Evolutionary conservation across 2,888 invertebrate genomes (phyloP), one percentile per base, ranked within the genome.

Genomic region (Willowsia nigromaculata): DNA sequence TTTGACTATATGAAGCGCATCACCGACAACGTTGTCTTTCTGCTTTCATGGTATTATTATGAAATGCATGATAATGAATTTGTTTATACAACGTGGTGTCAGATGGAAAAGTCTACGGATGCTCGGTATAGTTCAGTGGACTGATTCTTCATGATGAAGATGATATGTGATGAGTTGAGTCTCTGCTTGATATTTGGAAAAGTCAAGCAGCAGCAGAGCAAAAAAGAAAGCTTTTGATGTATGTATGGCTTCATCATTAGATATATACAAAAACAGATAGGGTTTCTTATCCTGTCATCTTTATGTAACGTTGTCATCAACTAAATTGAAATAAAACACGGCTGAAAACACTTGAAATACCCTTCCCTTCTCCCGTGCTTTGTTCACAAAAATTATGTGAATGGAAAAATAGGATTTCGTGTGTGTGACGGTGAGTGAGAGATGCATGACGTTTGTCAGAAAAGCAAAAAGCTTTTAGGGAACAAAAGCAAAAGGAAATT

Each of bases 301-400:
- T 87, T 87, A 62, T 82, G 81, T 71, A 81, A 71, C 59, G 87
- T 87, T 82, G 87, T 87, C 82, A 87, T 87, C 87, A 87, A 82
- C 87, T 56, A 87, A 87, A 87, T 87, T 87, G 87, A 87, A 87
- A 87, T 82, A 74, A 82, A 87, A 87, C 87, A 87, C 87, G 87
- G 81, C 80, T 85, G 85, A 80, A 86, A 86, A 86, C 80, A 86
- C 86, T 80, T 40, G 80, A 86, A 81, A 81, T 80, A 30, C 25
- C 25, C 22, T 71, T 71, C 11, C 37, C 18, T 25, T 74, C 30
- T 25, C 50, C 27, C 47, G 22, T 30, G 40, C 33, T 59, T 80
- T 76, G 76, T 50, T 50, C 65, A 30, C 13, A 9, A 53, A 78
- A 78, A 78, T 40, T 40, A 71, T 74, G 13, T 15, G 47, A 74